Conservation (phyloP, 1,140 invertebrate genomes). For the Drosophila elegans region DNA sequence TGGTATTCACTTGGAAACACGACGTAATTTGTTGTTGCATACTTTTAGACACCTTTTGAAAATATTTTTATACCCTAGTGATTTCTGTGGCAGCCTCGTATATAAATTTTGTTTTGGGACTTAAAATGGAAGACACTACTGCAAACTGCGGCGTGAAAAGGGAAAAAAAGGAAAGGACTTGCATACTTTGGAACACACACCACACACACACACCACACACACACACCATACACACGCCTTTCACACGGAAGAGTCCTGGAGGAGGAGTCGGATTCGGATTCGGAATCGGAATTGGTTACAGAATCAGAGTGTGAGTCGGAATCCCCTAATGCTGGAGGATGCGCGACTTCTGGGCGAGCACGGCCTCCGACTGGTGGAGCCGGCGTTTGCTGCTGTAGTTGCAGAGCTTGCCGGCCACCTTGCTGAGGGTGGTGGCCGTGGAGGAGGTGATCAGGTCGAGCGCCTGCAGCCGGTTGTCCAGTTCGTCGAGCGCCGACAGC, state of each 20-base stretch:
- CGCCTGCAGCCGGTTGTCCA: slow-evolving; percentile 65
- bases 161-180: not conserved
- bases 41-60: no score
- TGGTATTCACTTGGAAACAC: no score
- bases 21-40: no score
- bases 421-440: slow-evolving; percentile 69
- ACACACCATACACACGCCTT: not conserved
- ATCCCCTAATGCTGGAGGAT: slow-evolving; percentile 62
- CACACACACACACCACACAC: not conserved
- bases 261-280: no score
- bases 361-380: slow-evolving; percentile 64
- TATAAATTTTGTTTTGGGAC: no score
- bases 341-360: slow-evolving; percentile 67
- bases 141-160: not conserved
- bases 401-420: slow-evolving; percentile 67
- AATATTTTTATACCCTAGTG: no score
- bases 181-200: not conserved
- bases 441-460: slow-evolving; percentile 72
- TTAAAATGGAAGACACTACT: no score
- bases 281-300: no score
- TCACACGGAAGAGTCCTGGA: slow-evolving; percentile 3
- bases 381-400: slow-evolving; percentile 73
- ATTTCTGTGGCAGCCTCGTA: no score
- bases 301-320: not conserved
- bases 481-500: slow-evolving; percentile 66